These are phyloP conservation scores for Brachionus rubens DNA, from an alignment of 1,140 invertebrate species.

Conservation along the genomic window DNA sequence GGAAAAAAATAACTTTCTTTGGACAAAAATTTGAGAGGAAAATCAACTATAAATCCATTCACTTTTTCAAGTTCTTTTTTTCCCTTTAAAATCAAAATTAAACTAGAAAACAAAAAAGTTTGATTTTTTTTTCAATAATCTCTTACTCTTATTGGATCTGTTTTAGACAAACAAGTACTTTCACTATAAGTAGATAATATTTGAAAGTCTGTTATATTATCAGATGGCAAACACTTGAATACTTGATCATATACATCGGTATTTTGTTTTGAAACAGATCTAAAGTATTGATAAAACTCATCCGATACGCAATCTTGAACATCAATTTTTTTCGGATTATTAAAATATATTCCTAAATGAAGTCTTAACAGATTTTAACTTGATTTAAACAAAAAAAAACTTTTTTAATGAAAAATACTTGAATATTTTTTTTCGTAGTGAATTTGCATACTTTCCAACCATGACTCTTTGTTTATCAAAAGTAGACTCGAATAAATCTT, in stretches of 20 bases:
- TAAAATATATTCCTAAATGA: constrained; percentile 37
- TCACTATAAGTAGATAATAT: not conserved
- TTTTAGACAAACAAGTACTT: not conserved
- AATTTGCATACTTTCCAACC: constrained; percentile 4
- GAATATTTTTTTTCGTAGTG: constrained; percentile 36
- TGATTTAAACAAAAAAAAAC: not conserved
- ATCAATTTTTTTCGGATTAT: constrained; percentile 20
- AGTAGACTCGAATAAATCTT: not conserved
- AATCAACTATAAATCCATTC: constrained; percentile 30
- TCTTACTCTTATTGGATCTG: constrained; percentile 21
- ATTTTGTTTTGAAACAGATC: constrained; percentile 1
- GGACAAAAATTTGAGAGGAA: constrained; percentile 4
- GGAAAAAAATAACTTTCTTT: constrained; percentile 30
- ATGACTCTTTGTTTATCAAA: not conserved
- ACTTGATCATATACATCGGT: constrained; percentile 28
- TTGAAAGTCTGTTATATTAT: not conserved
- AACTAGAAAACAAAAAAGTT: not conserved
- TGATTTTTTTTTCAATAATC: not conserved
- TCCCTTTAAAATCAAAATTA: not conserved
- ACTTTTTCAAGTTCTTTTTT: constrained; percentile 12
- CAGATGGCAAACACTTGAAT: constrained; percentile 19
- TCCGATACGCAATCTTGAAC: constrained; percentile 1
- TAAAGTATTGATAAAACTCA: constrained; percentile 3
- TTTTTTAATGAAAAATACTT: not conserved
- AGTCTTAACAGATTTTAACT: not conserved